phyloP scores from a whole-genome alignment of 35 echinoderm and acorn worm genomes.

The Lytechinus pictus region DNA sequence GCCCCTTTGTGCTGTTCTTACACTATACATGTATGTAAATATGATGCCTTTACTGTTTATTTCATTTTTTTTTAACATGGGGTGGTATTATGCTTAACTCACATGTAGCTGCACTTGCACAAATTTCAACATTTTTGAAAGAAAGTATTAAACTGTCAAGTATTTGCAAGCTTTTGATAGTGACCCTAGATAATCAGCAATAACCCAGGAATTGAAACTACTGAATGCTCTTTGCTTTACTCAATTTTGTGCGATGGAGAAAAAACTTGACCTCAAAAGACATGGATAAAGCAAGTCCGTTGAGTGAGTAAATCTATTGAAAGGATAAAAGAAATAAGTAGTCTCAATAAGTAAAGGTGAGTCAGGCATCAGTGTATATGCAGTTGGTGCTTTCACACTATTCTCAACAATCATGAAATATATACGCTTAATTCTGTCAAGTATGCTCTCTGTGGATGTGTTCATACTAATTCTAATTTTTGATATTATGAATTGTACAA shows the following conservation, averaged over 20 bases:
- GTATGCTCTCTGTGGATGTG: no score
- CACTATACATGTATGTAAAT: no score
- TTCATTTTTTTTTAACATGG: no score
- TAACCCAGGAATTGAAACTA: background rate
- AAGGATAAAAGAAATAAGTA: background rate
- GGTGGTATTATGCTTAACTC: no score
- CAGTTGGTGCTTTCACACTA: background rate
- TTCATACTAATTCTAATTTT: no score
- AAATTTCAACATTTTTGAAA: no score
- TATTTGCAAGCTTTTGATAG: background rate
- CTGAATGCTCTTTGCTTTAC: background rate
- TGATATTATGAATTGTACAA: no score
- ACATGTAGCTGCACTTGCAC: no score
- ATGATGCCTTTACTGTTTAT: no score
- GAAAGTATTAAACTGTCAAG: background rate
- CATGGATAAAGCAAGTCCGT: background rate
- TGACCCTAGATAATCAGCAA: background rate
- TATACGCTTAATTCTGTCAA: background rate
- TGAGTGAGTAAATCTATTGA: constrained; percentile 5
- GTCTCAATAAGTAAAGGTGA: background rate
- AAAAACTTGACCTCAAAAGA: background rate
- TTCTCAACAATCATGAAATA: background rate
- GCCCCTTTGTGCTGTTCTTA: no score
- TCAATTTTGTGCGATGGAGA: background rate
- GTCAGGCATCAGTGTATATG: background rate